Conservation (phyloP, 2,888 invertebrate species). For the Eupeodes latifasciatus region DNA sequence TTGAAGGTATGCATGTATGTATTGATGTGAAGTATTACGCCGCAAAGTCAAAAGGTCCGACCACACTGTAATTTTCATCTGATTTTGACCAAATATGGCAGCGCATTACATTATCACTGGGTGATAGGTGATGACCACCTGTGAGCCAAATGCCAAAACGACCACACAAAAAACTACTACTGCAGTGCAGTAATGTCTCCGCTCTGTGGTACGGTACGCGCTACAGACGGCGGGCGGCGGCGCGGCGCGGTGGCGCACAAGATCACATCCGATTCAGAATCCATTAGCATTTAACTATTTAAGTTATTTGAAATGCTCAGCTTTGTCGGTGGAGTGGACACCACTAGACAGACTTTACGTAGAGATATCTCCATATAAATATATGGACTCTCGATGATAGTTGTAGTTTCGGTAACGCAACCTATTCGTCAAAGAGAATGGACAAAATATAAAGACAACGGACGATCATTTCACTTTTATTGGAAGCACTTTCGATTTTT, state of each 20-base stretch:
- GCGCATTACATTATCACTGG: slow-evolving; percentile 65
- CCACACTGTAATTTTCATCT: slow-evolving; percentile 70
- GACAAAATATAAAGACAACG: neutral
- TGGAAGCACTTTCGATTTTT: slow-evolving; percentile 28
- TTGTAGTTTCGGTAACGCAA: slow-evolving; percentile 52
- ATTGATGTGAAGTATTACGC: neutral
- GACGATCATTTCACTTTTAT: slow-evolving; percentile 51
- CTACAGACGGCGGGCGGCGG: too few species aligned
- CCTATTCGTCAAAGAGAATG: slow-evolving; percentile 9
- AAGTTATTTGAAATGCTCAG: slow-evolving; percentile 62
- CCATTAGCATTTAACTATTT: slow-evolving; percentile 68
- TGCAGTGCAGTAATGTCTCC: slow-evolving; percentile 34
- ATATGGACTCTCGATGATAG: slow-evolving; percentile 17
- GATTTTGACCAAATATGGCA: slow-evolving; percentile 71
- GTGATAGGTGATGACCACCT: slow-evolving; percentile 75
- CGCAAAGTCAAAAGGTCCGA: slow-evolving; percentile 55
- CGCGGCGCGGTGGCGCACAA: slow-evolving; percentile 5
- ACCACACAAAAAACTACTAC: slow-evolving; percentile 21
- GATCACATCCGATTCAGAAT: slow-evolving; percentile 65
- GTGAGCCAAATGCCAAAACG: slow-evolving; percentile 44
- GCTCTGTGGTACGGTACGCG: too few species aligned
- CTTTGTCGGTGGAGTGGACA: slow-evolving; percentile 36
- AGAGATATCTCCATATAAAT: neutral
- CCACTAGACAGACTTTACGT: neutral
- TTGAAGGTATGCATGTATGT: neutral